These are phyloP conservation scores for Sitobion miscanthi DNA, from an alignment of 1,140 invertebrate species.

Conservation along the genomic window DNA sequence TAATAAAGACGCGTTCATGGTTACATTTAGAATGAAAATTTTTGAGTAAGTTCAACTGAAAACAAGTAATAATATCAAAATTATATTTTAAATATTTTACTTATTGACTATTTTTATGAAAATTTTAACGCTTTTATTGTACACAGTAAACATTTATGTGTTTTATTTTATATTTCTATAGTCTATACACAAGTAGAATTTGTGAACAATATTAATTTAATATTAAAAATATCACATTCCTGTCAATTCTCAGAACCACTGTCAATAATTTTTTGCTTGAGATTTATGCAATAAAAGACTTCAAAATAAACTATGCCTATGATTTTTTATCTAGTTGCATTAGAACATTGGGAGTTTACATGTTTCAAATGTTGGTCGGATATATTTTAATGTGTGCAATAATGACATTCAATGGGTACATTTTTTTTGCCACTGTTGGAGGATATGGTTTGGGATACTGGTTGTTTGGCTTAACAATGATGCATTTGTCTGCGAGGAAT, in stretches of 20 bases:
- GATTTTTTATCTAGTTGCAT: slow-evolving; percentile 23
- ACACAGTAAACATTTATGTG: not conserved
- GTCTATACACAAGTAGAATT: not conserved
- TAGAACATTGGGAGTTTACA: slow-evolving; percentile 24
- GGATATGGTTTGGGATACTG: slow-evolving; percentile 51
- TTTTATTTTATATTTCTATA: too few relatives aligned
- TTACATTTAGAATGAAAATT: slow-evolving; percentile 43
- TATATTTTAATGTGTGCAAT: slow-evolving; percentile 51
- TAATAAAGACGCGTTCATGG: not conserved
- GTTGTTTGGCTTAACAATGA: slow-evolving; percentile 53
- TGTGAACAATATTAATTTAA: not conserved
- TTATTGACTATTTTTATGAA: not conserved
- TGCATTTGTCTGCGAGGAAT: slow-evolving; percentile 50
- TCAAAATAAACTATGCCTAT: not conserved
- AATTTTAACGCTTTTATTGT: not conserved
- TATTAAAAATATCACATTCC: not conserved
- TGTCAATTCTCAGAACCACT: not conserved
- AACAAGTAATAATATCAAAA: not conserved
- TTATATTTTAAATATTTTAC: not conserved
- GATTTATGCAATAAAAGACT: not conserved
- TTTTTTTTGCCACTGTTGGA: slow-evolving; percentile 38
- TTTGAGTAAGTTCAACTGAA: slow-evolving; percentile 10
- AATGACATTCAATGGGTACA: slow-evolving; percentile 49
- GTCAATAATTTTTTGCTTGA: not conserved
- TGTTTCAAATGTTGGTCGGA: slow-evolving; percentile 44